Conservation (phyloP, 2,888 invertebrate species). For the Epiblema foenella region DNA sequence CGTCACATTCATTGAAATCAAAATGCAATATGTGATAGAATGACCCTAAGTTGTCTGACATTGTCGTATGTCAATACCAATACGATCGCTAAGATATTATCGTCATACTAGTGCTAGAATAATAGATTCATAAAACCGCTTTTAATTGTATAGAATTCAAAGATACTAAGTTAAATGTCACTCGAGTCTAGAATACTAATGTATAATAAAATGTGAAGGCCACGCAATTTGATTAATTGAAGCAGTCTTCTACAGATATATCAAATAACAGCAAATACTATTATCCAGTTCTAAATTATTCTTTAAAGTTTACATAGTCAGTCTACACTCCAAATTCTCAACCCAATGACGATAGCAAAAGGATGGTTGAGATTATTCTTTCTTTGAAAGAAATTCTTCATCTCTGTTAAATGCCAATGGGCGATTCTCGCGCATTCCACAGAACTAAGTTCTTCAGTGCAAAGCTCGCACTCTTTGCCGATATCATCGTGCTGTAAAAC, state of each 20-base stretch:
- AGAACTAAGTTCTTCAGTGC: neutral
- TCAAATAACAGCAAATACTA: neutral
- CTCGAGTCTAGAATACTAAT: neutral
- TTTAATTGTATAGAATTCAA: neutral
- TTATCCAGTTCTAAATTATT: neutral
- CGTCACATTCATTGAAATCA: neutral
- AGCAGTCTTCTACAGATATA: constrained; percentile 1
- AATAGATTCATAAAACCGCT: constrained; percentile 15
- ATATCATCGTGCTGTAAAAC: constrained; percentile 11
- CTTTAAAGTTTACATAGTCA: constrained; percentile 6
- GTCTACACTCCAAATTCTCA: neutral
- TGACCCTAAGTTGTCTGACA: constrained; percentile 5
- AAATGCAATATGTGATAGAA: neutral
- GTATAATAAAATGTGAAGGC: neutral
- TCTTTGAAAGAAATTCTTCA: neutral
- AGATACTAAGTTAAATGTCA: neutral
- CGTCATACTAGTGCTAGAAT: constrained; percentile 23
- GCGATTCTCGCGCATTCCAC: neutral
- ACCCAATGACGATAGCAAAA: constrained; percentile 17
- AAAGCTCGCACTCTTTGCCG: neutral
- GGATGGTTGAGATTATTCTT: constrained; percentile 9
- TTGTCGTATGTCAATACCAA: constrained; percentile 41
- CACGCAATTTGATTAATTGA: neutral
- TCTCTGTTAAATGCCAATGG: neutral
- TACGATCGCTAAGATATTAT: constrained; percentile 26